Conservation (phyloP, 2,113 vertebrate species). For the Conger conger region DNA sequence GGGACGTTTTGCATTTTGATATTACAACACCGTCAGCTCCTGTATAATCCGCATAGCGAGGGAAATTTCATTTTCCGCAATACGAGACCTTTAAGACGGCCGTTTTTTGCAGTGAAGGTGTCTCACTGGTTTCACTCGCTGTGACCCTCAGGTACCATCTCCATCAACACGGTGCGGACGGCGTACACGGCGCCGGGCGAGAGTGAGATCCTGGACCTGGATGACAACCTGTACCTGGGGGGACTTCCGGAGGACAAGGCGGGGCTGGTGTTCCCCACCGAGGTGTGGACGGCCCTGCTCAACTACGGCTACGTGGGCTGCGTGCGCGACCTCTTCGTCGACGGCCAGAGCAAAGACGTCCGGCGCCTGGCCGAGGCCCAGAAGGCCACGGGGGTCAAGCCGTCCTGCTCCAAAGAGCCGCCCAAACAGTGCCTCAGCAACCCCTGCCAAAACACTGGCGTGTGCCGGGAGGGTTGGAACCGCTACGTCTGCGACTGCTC, state of each 20-base stretch:
- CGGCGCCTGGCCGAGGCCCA: conserved; percentile 93
- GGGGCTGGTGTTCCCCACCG: conserved; percentile 93
- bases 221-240: conserved; percentile 93
- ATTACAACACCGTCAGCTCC: too few relatives aligned
- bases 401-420: conserved; percentile 91
- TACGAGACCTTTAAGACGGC: too few relatives aligned
- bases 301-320: conserved; percentile 98
- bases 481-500: conserved; percentile 98
- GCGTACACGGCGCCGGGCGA: conserved; percentile 96
- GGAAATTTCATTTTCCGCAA: too few relatives aligned
- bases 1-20: too few relatives aligned
- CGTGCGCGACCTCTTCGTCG: conserved; percentile 95
- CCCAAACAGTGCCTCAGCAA: conserved; percentile 97
- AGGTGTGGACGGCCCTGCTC: conserved; percentile 97
- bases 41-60: too few relatives aligned
- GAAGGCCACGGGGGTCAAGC: conserved; percentile 93
- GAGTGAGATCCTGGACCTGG: conserved; percentile 96
- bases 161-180: conserved; percentile 91
- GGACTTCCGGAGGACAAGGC: conserved; percentile 94
- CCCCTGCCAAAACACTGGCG: conserved; percentile 95
- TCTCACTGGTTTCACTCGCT: background rate
- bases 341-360: conserved; percentile 98
- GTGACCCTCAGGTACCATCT: conserved; percentile 81
- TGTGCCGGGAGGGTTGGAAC: conserved; percentile 97
- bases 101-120: too few relatives aligned